A percentile compares a stretch with the other conserved stretches of the same genome.
Conservation (phyloP, 2,797 vertebrate genomes). For the Poeciliopsis turneri region DNA sequence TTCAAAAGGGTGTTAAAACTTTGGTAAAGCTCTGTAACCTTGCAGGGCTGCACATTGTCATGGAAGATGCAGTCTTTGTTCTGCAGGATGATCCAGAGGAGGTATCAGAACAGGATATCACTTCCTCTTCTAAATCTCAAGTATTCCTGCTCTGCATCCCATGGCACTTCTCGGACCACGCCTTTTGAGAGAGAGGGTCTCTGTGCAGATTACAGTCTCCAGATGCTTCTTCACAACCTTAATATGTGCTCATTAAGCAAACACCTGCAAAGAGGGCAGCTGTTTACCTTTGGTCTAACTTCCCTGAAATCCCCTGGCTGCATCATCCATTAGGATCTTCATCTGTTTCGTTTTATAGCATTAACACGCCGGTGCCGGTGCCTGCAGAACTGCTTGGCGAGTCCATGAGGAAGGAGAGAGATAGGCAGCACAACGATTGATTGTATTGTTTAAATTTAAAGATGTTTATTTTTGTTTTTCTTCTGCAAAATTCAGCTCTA, state of each 20-base stretch:
- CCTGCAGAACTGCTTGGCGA: constrained; percentile 3
- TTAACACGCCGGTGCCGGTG: neutral
- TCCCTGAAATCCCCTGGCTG: constrained; percentile 2
- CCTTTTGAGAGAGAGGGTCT: constrained; percentile 29
- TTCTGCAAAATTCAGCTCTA: neutral
- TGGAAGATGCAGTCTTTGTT: constrained; percentile 46
- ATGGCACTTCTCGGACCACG: constrained; percentile 41
- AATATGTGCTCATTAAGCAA: constrained; percentile 28
- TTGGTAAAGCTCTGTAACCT: neutral
- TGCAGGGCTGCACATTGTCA: constrained; percentile 12
- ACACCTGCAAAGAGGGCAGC: constrained; percentile 28
- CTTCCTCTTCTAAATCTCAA: constrained; percentile 37
- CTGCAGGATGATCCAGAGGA: constrained; percentile 55
- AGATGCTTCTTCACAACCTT: constrained; percentile 27
- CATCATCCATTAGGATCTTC: neutral
- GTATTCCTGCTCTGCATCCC: constrained; percentile 21
- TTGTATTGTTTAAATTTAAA: neutral
- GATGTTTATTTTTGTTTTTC: neutral
- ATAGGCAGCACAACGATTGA: neutral
- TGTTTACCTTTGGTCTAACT: constrained; percentile 20
- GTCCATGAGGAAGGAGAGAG: neutral
- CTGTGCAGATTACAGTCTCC: constrained; percentile 24
- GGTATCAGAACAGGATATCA: constrained; percentile 28
- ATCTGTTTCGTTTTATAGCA: constrained; percentile 14
- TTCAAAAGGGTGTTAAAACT: neutral